Base-by-base conservation (phyloP, 2,113 vertebrate genomes). In the Dendropsophus ebraccatus region DNA sequence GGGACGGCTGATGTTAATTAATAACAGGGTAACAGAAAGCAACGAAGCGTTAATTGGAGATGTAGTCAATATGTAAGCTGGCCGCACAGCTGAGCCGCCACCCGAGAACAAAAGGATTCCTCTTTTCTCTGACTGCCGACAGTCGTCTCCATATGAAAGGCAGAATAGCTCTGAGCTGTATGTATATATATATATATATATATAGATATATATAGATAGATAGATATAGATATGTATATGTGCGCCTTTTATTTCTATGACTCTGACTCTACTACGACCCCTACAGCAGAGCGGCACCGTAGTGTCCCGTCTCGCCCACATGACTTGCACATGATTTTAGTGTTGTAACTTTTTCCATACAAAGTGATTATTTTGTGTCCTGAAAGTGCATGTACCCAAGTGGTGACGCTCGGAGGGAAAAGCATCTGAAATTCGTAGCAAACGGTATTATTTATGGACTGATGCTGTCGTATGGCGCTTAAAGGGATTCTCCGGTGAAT, bases 271-370 rank as follows among this genome's bases (percentile, higher is more conserved):
- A 23, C 13, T 65, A 30, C 9, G 14, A 65, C 65, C 35, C 8
- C 17, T 8, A 6, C 35, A 35, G 35, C 28, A 69, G 8, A 11
- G 58, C 28, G n/a, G 0, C n/a, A 25, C 58, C 58, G 35, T 6
- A 69, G 8, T 69, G 28, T 69, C 30, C 35, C 67, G 23, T 21
- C 37, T 62, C 9, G 23, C 23, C n/a, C 58, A 11, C 19, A 62
- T 70, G 67, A 70, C 67, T 12, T 70, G 32, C 67, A 70, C 35
- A 41, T 70, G 67, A 70, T 70, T 70, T 69, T 70, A 70, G 32
- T 4, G 35, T 17, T 23, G 17, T 21, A 7, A 41, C 32, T 37
- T 41, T 70, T 70, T 4, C 19, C 16, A 65, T 16, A 16, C 3
- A 65, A 30, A 6, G 25, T 14, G 5, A 30, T 10, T 16, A 9